Evolutionary conservation across 2,888 invertebrate genomes (phyloP), one percentile per base, ranked within the genome.

Genomic region (Drosophila nr. medialis): DNA sequence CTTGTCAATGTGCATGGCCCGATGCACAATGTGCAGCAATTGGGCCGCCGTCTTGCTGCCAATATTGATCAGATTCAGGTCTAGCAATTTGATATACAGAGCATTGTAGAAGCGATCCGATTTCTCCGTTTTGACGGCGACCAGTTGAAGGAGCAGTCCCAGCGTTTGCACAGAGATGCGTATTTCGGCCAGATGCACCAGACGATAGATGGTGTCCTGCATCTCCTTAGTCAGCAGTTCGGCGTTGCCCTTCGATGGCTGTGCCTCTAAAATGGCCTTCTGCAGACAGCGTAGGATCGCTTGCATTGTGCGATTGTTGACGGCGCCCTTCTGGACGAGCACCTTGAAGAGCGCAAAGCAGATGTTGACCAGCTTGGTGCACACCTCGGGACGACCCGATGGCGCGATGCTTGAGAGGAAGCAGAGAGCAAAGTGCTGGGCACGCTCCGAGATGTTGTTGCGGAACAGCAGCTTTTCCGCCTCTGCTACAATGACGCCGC

Each of bases 281-380:
- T 97, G 97, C 7, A 98, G 95, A 1, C 98, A 98, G 72, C 95
- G 95, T 55, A 98, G 93, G 60, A 98, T 94, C 0, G 96, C 96
- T 76, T 96, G 96, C 96, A 98, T 96, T 94, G 98, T 96, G 90
- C 96, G 95, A 82, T 95, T 96, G 89, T 98, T 96, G 0, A 97
- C 95, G 72, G 97, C 96, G 4, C 96, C 96, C 92, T 91, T 91
- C 30, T 98, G 97, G 7, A 98, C 95, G 65, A 96, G 95, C 56
- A 98, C 96, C 93, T 98, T 98, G 94, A 99, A 99, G 92, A 99
- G 98, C 0, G 97, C 96, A 92, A 99, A 98, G 93, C 99, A 99
- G 58, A 99, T 96, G 76, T 96, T 95, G 51, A 99, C 96, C 38
- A 99, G 94, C 83, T 95, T 96, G 80, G 95, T 95, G 0, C 99